phyloP scores from a whole-genome alignment of 2,113 vertebrate genomes.

The Empidonax traillii region DNA sequence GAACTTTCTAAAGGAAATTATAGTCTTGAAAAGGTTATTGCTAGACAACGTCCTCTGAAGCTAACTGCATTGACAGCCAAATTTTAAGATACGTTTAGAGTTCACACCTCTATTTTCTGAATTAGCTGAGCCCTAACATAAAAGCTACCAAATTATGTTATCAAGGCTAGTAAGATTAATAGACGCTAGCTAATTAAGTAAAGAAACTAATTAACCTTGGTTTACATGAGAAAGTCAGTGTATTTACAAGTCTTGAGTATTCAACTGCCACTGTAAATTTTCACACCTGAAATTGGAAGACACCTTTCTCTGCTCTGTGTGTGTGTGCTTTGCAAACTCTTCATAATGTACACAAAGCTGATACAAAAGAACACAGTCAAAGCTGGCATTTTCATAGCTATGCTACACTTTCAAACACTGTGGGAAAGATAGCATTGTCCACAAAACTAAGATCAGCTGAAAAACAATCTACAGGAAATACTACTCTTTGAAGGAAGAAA shows the following conservation, averaged over 20 bases:
- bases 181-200: background rate
- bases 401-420: background rate
- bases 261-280: background rate
- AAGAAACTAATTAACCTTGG: background rate
- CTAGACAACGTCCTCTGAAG: background rate
- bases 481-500: background rate
- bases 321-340: background rate
- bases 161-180: background rate
- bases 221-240: background rate
- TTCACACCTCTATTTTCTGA: background rate
- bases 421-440: background rate
- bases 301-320: background rate
- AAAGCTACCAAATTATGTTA: background rate
- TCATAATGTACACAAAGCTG: background rate
- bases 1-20: background rate
- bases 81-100: background rate
- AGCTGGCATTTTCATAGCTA: background rate
- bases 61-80: background rate
- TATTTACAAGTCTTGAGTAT: background rate
- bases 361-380: background rate
- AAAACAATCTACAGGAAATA: background rate
- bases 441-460: background rate
- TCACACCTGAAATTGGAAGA: background rate
- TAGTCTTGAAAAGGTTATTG: background rate
- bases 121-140: background rate